Base-by-base conservation (phyloP, 2,113 vertebrate genomes). In the Aptenodytes patagonicus region DNA sequence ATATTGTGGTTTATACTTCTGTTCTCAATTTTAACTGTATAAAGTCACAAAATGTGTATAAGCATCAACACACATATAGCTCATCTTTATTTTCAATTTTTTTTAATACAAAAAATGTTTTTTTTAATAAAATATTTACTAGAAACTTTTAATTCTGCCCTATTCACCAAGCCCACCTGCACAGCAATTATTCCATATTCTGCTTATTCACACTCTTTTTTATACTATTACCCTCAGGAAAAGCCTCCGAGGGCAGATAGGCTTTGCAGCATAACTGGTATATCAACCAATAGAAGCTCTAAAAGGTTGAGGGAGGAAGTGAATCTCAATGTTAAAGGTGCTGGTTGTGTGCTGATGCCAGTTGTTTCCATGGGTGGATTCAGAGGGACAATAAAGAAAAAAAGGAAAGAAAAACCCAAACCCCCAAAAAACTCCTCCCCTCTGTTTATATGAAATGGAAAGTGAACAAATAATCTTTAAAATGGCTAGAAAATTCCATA, bases 331-430 rank as follows among this genome's bases (percentile, higher is more conserved):
- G 12, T 38, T 52, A 66, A 81, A 76, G 9, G 5, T 65, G 8
- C n/a, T 66, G 10, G 6, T 61, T 26, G 17, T 8, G 7, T 8
- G 15, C 26, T 55, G 11, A 61, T 57, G 25, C 5, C 17, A 22
- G 7, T 42, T 49, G 3, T 54, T 87, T 83, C 38, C 10, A 36
- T 34, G 29, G 29, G 11, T 60, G 4, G 18, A 58, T 70, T 90
- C 13, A 62, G 47, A 78, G 15, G 8, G 2, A 14, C 2, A 46
- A 38, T 4, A 70, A 70, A 29, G 4, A 19, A 28, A 8, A 26
- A 71, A 24, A 46, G 1, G 2, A 1, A 7, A 11, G 36, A n/a
- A 13, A 62, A 4, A 4, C 1, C 12, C 17, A 38, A 40, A 12
- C 17, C 10, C 10, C 17, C 8, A 6, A 31, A 21, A 12, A 31